Base-by-base conservation (phyloP, 2,888 invertebrate genomes). In the Sabellastarte sp. region DNA sequence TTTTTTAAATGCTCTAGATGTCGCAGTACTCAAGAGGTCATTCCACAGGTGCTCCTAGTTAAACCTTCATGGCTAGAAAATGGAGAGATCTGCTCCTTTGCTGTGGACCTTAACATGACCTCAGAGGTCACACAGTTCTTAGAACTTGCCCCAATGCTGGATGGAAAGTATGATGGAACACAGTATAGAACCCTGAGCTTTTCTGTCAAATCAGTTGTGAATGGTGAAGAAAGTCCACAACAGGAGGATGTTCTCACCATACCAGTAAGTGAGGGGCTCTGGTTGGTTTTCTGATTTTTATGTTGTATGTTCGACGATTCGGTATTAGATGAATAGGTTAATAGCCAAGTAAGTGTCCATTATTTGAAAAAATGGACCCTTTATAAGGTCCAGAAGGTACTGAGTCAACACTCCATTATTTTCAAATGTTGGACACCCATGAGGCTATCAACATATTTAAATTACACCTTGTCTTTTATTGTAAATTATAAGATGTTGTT, bases 111-210 rank as follows among this genome's bases (percentile, higher is more conserved):
- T n/a, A n/a, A n/a, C n/a, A 20, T 15, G 3, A 20, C 33, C 3
- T n/a, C 33, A 59, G 52, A 32, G 32, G 4, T 15, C 28, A 29
- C 32, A 0, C 26, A 32, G 1, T 33, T 31, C 10, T 28, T 68
- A 3, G 52, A 53, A 1, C 61, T 68, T 0, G 31, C 30, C 50
- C 63, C 65, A 15, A 29, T 61, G 32, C 4, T 60, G n/a, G 68
- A 68, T 41, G 50, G 50, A 20, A 68, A 66, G 57, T 68, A 68
- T 26, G 68, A 66, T 41, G 66, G 62, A 20, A 28, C 24, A n/a
- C 68, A 68, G 60, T 5, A n/a, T 5, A 50, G 59, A 29, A 41
- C n/a, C 57, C 4, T 62, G 33, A 32, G 41, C 50, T 32, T 24
- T 57, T 41, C 33, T 20, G 28, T 57, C 57, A 24, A 57, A 41